These are phyloP conservation scores for Anguilla marmorata DNA, from an alignment of 2,797 vertebrate genomes.

Conservation along the genomic window DNA sequence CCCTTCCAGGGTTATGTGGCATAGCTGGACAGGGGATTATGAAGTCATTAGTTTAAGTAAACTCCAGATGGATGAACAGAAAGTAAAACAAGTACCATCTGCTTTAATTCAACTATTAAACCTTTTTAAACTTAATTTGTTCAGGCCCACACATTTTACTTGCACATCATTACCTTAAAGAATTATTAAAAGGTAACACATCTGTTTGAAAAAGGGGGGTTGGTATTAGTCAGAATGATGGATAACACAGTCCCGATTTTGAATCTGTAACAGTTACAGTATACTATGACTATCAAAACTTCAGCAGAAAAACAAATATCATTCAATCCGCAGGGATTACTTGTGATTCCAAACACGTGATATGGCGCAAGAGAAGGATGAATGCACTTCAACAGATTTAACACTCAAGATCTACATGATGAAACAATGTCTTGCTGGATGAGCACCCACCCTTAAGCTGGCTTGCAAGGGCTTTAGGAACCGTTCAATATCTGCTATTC, in stretches of 20 bases:
- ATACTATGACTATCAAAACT: too few relatives aligned
- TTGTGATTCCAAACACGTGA: too few relatives aligned
- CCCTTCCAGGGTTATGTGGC: conserved; percentile 41
- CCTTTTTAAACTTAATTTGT: conserved; percentile 55
- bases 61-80: conserved; percentile 76
- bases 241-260: background rate
- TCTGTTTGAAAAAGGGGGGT: background rate
- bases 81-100: conserved; percentile 81
- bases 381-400: too few relatives aligned
- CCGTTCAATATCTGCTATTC: too few relatives aligned
- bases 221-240: background rate
- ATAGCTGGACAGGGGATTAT: conserved; percentile 72
- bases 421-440: too few relatives aligned
- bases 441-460: too few relatives aligned
- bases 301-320: too few relatives aligned
- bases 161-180: conserved; percentile 60
- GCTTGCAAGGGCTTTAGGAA: too few relatives aligned
- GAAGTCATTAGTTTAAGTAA: conserved; percentile 81
- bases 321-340: too few relatives aligned
- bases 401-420: too few relatives aligned
- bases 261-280: background rate
- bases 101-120: conserved; percentile 75
- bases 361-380: too few relatives aligned
- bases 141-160: conserved; percentile 69
- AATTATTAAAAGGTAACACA: conserved; percentile 2